phyloP scores from a whole-genome alignment of 2,113 vertebrate species.

The Otus sunia region DNA sequence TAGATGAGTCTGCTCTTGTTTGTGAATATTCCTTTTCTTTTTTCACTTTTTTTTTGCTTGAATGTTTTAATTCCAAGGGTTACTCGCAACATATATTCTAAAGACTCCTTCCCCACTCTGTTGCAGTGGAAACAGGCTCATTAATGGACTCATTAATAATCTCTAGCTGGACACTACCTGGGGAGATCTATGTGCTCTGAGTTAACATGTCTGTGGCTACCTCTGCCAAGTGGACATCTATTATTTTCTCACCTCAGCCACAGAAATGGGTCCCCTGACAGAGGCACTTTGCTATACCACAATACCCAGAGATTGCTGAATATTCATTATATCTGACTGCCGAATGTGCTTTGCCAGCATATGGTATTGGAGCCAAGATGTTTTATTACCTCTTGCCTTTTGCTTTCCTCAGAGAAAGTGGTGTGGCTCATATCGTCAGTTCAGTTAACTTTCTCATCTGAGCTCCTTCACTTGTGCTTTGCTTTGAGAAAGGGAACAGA shows the following conservation, averaged over 20 bases:
- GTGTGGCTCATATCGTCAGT: background rate
- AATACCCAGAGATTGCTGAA: conserved; percentile 34
- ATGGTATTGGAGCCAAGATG: background rate
- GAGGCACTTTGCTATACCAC: conserved; percentile 42
- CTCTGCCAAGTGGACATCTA: conserved; percentile 39
- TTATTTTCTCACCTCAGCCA: conserved; percentile 48
- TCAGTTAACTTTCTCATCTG: background rate
- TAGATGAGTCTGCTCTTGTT: background rate
- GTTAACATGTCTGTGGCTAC: conserved; percentile 7
- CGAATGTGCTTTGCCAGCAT: conserved; percentile 19
- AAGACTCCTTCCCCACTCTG: background rate
- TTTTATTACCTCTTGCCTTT: conserved; percentile 19
- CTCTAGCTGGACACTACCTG: background rate
- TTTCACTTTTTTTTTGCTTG: background rate
- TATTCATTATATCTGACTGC: conserved; percentile 40
- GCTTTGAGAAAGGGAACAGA: background rate
- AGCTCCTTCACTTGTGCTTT: background rate
- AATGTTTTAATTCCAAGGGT: background rate
- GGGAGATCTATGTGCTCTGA: background rate
- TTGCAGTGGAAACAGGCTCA: background rate
- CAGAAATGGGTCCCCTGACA: conserved; percentile 32
- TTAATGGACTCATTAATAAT: conserved; percentile 24
- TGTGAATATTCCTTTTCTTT: background rate
- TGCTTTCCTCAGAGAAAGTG: background rate
- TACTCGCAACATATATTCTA: background rate